phyloP scores from a whole-genome alignment of 2,888 invertebrate species.

The Blastobasis lacticolella region DNA sequence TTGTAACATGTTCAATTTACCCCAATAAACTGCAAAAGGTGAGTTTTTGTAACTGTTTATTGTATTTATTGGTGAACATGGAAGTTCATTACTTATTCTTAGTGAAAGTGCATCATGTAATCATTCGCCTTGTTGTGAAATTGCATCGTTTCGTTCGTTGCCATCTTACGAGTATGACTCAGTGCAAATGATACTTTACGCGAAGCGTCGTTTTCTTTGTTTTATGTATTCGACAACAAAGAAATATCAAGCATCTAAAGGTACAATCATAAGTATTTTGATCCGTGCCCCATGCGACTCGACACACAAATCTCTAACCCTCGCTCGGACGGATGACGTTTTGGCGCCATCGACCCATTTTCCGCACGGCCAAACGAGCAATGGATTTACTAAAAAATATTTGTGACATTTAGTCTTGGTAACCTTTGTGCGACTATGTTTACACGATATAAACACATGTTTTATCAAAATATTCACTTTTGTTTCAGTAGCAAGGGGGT shows the following conservation, averaged over 20 bases:
- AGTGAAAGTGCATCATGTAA: slow-evolving; percentile 75
- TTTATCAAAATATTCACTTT: slow-evolving; percentile 27
- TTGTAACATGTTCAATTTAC: slow-evolving; percentile 65
- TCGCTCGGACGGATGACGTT: slow-evolving; percentile 49
- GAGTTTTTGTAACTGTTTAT: slow-evolving; percentile 39
- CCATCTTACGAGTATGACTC: slow-evolving; percentile 42
- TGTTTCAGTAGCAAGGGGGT: slow-evolving; percentile 68
- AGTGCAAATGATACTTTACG: slow-evolving; percentile 34
- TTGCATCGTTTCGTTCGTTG: slow-evolving; percentile 47
- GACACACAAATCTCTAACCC: slow-evolving; percentile 25
- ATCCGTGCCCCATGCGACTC: no score
- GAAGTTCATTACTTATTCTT: slow-evolving; percentile 47
- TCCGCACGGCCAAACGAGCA: slow-evolving; percentile 56
- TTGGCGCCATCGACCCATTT: slow-evolving; percentile 74
- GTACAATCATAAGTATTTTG: no score
- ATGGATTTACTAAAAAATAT: slow-evolving; percentile 43
- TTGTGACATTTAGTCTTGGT: slow-evolving; percentile 44
- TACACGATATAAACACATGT: not conserved
- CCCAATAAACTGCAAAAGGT: slow-evolving; percentile 63
- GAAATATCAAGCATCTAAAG: not conserved
- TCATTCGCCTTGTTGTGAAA: slow-evolving; percentile 69
- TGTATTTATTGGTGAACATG: slow-evolving; percentile 38
- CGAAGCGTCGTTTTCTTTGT: slow-evolving; percentile 21
- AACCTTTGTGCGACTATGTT: slow-evolving; percentile 32
- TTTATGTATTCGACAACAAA: slow-evolving; percentile 30